Conservation (phyloP, 2,113 vertebrate genomes). For the Anoplopoma fimbria region DNA sequence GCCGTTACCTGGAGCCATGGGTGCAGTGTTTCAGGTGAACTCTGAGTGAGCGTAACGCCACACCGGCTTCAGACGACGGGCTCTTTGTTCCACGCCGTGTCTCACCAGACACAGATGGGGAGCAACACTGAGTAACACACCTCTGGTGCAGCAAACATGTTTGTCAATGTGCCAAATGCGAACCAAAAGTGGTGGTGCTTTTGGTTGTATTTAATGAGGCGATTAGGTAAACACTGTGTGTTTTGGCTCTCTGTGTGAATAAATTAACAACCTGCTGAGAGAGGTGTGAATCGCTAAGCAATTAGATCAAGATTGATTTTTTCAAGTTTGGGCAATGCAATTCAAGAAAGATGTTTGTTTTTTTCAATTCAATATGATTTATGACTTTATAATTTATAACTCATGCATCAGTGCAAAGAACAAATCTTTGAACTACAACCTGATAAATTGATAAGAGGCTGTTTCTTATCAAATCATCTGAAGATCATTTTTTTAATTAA, state of each 20-base stretch:
- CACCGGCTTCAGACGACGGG: conserved; percentile 72
- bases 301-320: neutral
- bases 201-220: conserved; percentile 21
- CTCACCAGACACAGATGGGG: conserved; percentile 65
- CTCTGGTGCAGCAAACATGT: conserved; percentile 45
- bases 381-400: neutral
- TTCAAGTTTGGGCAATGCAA: neutral
- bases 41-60: conserved; percentile 82
- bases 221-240: conserved; percentile 57
- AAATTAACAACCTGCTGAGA: conserved; percentile 18
- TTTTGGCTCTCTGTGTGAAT: conserved; percentile 56
- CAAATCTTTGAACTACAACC: neutral
- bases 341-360: neutral
- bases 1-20: conserved; percentile 80
- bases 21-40: conserved; percentile 85
- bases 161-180: conserved; percentile 45
- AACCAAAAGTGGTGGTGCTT: conserved; percentile 33
- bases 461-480: neutral
- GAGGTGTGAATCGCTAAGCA: neutral
- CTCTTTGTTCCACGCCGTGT: conserved; percentile 74
- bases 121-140: conserved; percentile 53
- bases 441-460: neutral
- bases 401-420: neutral
- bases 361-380: neutral
- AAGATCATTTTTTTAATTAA: neutral